Conservation (phyloP, 2,113 vertebrate species). For the Nesogale talazaci region DNA sequence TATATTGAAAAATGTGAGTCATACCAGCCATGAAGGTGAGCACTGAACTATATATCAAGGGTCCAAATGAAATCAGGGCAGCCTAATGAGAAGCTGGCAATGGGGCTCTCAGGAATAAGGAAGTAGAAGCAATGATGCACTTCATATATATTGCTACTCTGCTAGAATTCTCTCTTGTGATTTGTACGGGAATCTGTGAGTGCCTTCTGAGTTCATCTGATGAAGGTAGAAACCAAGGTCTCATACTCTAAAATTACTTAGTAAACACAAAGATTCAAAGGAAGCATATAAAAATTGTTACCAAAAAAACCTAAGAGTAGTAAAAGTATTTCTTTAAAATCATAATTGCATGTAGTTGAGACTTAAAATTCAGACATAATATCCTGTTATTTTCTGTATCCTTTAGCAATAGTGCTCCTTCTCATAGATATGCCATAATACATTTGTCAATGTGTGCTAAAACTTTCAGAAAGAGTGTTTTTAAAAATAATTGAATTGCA, state of each 20-base stretch:
- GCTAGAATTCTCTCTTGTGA: neutral
- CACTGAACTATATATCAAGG: neutral
- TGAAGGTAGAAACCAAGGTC: neutral
- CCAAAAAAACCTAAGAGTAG: neutral
- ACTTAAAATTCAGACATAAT: too few species aligned
- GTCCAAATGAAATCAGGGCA: constrained; percentile 45
- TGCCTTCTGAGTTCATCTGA: neutral
- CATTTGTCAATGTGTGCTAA: neutral
- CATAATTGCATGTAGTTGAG: neutral
- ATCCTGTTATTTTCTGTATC: neutral
- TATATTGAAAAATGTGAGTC: constrained; percentile 53
- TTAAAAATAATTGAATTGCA: neutral
- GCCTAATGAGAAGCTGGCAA: constrained; percentile 24
- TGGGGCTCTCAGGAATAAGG: constrained; percentile 5
- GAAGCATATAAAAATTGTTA: neutral
- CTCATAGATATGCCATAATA: neutral
- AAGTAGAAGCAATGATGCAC: constrained; percentile 41
- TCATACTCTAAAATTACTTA: neutral
- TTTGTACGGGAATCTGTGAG: neutral
- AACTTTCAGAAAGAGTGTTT: too few species aligned
- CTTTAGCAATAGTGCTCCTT: neutral
- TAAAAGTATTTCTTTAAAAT: neutral
- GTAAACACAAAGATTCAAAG: neutral
- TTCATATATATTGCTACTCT: neutral
- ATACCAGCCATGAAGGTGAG: constrained; percentile 42